These are phyloP conservation scores for Melanchra persicariae DNA, from an alignment of 2,888 invertebrate genomes.

Conservation along the genomic window DNA sequence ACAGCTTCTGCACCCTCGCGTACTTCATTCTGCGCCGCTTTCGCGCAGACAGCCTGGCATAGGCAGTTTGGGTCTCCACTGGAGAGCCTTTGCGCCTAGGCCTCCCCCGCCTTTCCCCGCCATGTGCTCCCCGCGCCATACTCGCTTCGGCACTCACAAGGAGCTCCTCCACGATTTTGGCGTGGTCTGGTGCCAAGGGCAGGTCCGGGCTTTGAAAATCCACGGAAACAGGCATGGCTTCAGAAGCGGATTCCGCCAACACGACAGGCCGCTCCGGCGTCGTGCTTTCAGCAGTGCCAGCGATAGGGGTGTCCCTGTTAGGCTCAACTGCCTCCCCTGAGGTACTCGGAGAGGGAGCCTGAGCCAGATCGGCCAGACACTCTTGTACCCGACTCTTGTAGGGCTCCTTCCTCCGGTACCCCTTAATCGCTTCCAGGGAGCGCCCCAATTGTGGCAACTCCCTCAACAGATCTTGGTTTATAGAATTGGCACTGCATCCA, in stretches of 20 bases:
- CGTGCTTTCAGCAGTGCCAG: background rate
- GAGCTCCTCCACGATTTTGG: slow-evolving; percentile 13
- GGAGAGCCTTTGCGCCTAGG: background rate
- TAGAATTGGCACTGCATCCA: background rate
- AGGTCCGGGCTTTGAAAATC: background rate
- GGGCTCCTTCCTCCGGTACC: slow-evolving; percentile 17
- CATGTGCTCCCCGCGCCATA: background rate
- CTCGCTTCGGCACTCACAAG: background rate
- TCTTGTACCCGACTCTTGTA: slow-evolving; percentile 28
- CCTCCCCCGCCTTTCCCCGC: background rate
- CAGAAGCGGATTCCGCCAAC: accelerated
- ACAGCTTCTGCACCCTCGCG: slow-evolving; percentile 18
- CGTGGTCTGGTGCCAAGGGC: background rate
- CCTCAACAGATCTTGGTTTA: accelerated
- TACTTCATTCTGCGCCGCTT: slow-evolving; percentile 14
- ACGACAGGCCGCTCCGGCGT: background rate
- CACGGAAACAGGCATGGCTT: background rate
- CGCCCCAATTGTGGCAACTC: slow-evolving; percentile 23
- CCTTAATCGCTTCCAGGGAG: background rate
- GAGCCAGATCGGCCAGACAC: background rate
- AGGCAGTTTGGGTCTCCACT: too few relatives aligned
- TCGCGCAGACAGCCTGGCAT: background rate
- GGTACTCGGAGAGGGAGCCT: background rate
- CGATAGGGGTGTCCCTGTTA: background rate
- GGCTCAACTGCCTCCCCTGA: background rate